Evolutionary conservation across 1,140 invertebrate species (phyloP).

Genomic region (Pseudobourletiella spinata): DNA sequence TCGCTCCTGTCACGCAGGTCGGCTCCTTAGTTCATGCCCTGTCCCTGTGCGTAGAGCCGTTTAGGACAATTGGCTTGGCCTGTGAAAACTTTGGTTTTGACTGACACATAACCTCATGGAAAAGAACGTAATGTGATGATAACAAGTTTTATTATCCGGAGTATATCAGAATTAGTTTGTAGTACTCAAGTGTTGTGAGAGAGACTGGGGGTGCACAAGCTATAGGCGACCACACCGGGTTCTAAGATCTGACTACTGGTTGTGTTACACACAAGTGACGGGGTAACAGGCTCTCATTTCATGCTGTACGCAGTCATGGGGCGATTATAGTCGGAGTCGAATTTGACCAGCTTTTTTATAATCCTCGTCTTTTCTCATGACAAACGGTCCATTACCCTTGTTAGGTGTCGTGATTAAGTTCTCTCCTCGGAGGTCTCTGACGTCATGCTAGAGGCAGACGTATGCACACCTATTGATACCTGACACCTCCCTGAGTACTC

Average conservation of each 20-base stretch:
- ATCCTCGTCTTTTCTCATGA: neutral
- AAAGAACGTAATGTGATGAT: neutral
- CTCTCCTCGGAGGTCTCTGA: conserved; percentile 1
- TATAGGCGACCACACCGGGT: neutral
- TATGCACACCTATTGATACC: neutral
- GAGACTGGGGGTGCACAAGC: neutral
- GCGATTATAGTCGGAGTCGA: neutral
- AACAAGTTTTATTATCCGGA: neutral
- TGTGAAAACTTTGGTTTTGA: too few species aligned
- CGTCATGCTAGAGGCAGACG: neutral
- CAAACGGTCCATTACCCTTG: conserved; percentile 2
- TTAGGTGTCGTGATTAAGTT: conserved; percentile 6
- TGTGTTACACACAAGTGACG: neutral
- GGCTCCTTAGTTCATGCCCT: too few species aligned
- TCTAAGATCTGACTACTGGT: neutral
- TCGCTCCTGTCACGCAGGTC: too few species aligned
- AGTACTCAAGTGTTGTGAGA: neutral
- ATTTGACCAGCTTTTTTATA: neutral
- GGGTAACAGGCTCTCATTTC: too few species aligned
- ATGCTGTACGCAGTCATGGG: neutral
- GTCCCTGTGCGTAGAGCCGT: too few species aligned
- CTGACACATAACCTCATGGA: neutral
- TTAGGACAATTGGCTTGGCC: too few species aligned
- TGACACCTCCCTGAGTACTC: neutral
- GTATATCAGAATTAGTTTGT: neutral